A percentile compares a stretch with the other conserved stretches of the same genome.
Conservation (phyloP, 2,888 invertebrate genomes). For the Nebria brevicollis region DNA sequence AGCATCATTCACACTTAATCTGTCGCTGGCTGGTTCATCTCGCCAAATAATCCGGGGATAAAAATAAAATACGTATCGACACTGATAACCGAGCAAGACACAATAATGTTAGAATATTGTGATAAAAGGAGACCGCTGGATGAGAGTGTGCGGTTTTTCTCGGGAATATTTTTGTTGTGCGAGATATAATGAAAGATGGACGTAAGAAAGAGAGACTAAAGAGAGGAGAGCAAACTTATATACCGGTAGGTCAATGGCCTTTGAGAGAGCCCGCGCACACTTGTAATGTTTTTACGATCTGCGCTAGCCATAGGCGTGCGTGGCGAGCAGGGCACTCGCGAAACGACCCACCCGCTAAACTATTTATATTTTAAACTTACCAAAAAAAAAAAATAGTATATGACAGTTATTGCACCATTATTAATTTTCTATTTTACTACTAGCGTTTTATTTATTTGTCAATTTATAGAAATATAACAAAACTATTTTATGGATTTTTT, state of each 20-base stretch:
- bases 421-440: neutral
- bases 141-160: neutral
- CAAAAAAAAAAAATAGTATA: neutral
- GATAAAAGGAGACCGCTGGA: neutral
- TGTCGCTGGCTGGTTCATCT: neutral
- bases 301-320: slow-evolving; percentile 6
- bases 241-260: slow-evolving; percentile 22
- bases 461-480: neutral
- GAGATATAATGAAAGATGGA: slow-evolving; percentile 4
- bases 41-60: slow-evolving; percentile 8
- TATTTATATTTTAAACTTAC: neutral
- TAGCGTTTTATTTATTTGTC: neutral
- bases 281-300: slow-evolving; percentile 11
- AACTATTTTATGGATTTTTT: too few species aligned
- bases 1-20: neutral
- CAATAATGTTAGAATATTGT: neutral
- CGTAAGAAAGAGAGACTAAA: neutral
- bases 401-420: neutral
- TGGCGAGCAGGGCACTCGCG: neutral
- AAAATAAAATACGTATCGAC: neutral
- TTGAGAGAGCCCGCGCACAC: slow-evolving; percentile 9
- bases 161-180: neutral
- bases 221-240: slow-evolving; percentile 13
- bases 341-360: neutral
- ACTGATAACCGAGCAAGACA: neutral